phyloP scores from a whole-genome alignment of 2,888 invertebrate genomes.

The Melinaea marsaeus region DNA sequence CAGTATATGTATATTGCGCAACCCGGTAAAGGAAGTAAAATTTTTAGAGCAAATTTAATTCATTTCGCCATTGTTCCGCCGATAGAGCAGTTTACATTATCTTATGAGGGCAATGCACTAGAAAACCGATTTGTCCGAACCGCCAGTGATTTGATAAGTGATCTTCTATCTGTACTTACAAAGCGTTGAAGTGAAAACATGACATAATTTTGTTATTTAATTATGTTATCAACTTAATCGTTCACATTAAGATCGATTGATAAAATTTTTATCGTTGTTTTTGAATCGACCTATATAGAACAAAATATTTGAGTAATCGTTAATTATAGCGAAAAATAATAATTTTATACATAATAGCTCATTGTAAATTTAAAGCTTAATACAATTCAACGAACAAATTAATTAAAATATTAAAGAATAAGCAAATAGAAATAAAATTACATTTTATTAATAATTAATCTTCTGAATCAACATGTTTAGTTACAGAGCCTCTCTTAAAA shows the following conservation, averaged over 20 bases:
- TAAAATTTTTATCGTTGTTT: conserved; percentile 6
- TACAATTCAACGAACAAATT: background rate
- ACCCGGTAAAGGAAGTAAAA: conserved; percentile 28
- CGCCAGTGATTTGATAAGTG: conserved; percentile 52
- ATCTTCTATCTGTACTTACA: conserved; percentile 37
- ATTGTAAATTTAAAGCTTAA: background rate
- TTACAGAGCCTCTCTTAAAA: conserved; percentile 13
- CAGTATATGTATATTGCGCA: conserved; percentile 13
- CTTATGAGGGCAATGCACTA: conserved; percentile 59
- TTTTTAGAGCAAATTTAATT: conserved; percentile 32
- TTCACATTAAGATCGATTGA: conserved; percentile 1
- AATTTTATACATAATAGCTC: too few species aligned
- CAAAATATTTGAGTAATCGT: background rate
- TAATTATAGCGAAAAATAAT: too few species aligned
- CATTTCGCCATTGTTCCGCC: conserved; percentile 46
- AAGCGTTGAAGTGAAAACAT: background rate
- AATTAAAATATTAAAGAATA: background rate
- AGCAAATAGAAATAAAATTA: conserved; percentile 32
- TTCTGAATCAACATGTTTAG: conserved; percentile 22
- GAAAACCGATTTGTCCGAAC: conserved; percentile 46
- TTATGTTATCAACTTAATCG: background rate
- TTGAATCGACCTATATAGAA: conserved; percentile 5
- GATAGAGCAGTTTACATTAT: conserved; percentile 46
- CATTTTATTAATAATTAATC: conserved; percentile 31
- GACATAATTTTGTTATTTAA: background rate